phyloP scores from a whole-genome alignment of 2,797 vertebrate species.

The Acanthiza pusilla region DNA sequence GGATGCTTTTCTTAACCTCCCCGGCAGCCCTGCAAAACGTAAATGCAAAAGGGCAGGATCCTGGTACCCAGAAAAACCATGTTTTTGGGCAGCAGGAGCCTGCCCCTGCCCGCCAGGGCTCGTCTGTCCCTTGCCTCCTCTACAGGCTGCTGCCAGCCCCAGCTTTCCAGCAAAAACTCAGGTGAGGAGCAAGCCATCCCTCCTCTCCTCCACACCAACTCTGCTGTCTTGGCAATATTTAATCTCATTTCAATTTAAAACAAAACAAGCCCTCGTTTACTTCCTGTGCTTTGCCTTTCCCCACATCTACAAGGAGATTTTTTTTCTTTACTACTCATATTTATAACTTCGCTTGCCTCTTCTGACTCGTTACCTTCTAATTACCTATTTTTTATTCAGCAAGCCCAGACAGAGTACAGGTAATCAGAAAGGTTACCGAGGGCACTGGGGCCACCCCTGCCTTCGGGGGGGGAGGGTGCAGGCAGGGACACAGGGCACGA shows the following conservation, averaged over 20 bases:
- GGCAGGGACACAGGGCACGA: neutral
- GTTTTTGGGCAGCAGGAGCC: neutral
- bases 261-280: constrained; percentile 29
- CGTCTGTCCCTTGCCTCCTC: neutral
- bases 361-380: constrained; percentile 56
- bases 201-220: neutral
- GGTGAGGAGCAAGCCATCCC: neutral
- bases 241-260: constrained; percentile 54
- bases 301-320: neutral
- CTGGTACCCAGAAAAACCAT: neutral
- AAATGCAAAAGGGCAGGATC: neutral
- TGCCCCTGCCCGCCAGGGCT: neutral
- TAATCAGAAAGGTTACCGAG: constrained; percentile 15
- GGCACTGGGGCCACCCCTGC: neutral
- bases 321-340: constrained; percentile 36
- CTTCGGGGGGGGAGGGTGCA: neutral
- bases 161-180: neutral
- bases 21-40: neutral
- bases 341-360: constrained; percentile 34
- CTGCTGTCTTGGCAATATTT: constrained; percentile 3
- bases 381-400: constrained; percentile 10
- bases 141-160: neutral
- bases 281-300: constrained; percentile 34
- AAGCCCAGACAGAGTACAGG: constrained; percentile 38
- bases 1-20: neutral